Base-by-base conservation (phyloP, 2,888 invertebrate species). In the Minunthozetes semirufus region DNA sequence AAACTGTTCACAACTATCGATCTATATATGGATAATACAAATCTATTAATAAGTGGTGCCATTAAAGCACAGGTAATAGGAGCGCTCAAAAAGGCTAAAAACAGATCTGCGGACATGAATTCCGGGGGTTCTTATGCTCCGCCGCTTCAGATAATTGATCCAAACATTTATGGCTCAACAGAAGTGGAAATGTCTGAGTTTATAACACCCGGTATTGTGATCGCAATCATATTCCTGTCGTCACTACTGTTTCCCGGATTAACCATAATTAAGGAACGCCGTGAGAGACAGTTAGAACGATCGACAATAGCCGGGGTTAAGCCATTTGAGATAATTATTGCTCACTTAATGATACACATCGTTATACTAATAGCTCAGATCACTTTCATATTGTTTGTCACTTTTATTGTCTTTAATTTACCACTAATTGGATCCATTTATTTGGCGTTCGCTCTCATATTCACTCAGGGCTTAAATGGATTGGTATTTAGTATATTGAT, bases 11-110 rank as follows among this genome's bases (percentile, higher is more conserved):
- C 70, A 70, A 70, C 70, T 13, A 70, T 70, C 15, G 70, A 70
- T 19, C 46, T 70, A 70, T 70, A 70, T 70, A 70, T 70, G 42
- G 70, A 70, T 48, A 70, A 70, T 25, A 70, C 46, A 5, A 70
- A 70, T 48, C 70, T 70, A 15, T 48, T 70, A 48, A 70, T 70
- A 25, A 70, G 70, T 13, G 70, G 70, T 48, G 70, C 70, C 25
- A 70, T 70, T 25, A 70, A 70, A 42, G 15, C 46, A 5, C 48
- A 46, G 13, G 70, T 70, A 17, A 46, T 70, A 22, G 5, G 9
- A 4, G 70, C 70, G 25, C 48, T 70, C 15, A 70, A 42, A 48
- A 70, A 27, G 22, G 70, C 70, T 25, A 70, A 48, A 25, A 70
- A 70, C 48, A 42, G 70, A 27, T 70, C 70, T 1, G 38, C 27